phyloP scores from a whole-genome alignment of 2,113 vertebrate genomes.

The Nothobranchius kuhntae region DNA sequence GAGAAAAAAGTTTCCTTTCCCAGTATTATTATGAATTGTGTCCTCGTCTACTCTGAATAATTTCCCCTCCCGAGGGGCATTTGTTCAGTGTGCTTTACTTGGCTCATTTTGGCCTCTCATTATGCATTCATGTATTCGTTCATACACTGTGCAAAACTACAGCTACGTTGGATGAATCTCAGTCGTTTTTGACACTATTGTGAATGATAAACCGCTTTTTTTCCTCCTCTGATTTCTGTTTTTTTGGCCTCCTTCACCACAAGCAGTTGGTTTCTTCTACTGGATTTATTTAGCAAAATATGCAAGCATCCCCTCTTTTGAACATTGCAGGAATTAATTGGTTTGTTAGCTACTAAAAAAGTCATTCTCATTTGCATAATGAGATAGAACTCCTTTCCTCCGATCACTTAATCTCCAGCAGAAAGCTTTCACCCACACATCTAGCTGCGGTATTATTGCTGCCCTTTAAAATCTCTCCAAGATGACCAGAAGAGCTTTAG shows the following conservation, averaged over 20 bases:
- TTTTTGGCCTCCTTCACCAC: conserved; percentile 16
- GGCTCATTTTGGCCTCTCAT: conserved; percentile 68
- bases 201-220: conserved; percentile 41
- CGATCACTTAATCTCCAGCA: conserved; percentile 57
- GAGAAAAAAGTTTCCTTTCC: conserved; percentile 49
- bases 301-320: conserved; percentile 23
- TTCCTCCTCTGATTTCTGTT: conserved; percentile 20
- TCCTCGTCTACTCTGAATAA: conserved; percentile 63
- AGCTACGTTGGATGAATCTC: conserved; percentile 53
- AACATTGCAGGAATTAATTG: conserved; percentile 41
- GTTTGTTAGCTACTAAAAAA: conserved; percentile 39
- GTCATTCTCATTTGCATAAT: conserved; percentile 64
- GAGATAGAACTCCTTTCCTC: conserved; percentile 42
- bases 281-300: conserved; percentile 36
- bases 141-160: conserved; percentile 61
- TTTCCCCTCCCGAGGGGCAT: conserved; percentile 61
- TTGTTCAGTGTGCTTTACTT: conserved; percentile 60
- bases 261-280: conserved; percentile 27
- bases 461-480: conserved; percentile 40
- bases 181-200: conserved; percentile 40
- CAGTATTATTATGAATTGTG: conserved; percentile 63
- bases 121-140: conserved; percentile 70
- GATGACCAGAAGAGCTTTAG: conserved; percentile 39
- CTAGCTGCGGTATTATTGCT: conserved; percentile 20
- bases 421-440: conserved; percentile 37